Conservation (phyloP, 2,888 invertebrate species). For the Syrista parreyssii region DNA sequence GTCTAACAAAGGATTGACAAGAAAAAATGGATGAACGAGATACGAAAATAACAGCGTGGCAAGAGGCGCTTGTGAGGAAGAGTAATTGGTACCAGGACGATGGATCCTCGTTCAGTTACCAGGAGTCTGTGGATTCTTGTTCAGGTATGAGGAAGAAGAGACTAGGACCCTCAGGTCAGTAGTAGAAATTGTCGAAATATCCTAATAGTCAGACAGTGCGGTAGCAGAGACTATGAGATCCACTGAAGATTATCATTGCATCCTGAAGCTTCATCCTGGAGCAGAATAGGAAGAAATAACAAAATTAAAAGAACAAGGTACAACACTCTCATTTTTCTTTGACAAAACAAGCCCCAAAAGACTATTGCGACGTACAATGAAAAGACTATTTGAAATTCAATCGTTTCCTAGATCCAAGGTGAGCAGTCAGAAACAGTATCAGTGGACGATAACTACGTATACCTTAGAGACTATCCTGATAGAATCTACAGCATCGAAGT, state of each 20-base stretch:
- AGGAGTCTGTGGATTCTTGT: too few species aligned
- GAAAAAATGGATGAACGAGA: constrained; percentile 9
- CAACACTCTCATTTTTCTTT: not conserved
- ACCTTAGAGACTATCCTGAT: not conserved
- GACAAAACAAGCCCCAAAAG: not conserved
- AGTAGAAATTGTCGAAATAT: not conserved
- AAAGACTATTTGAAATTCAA: not conserved
- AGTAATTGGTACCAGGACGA: not conserved
- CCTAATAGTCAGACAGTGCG: not conserved
- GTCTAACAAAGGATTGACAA: constrained; percentile 22
- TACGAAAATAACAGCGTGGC: not conserved
- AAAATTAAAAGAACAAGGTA: not conserved
- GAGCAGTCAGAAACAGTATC: not conserved
- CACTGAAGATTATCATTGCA: not conserved
- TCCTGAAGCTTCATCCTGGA: not conserved
- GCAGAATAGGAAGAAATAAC: not conserved
- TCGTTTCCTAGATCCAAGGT: not conserved
- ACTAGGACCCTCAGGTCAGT: not conserved
- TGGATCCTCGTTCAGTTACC: not conserved
- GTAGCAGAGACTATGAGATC: not conserved
- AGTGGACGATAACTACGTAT: not conserved
- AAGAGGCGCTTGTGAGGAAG: not conserved
- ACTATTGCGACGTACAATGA: not conserved
- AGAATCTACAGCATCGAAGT: not conserved
- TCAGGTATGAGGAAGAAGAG: not conserved